These are phyloP conservation scores for Pristis pectinata DNA, from an alignment of 2,797 vertebrate genomes.

Conservation along the genomic window DNA sequence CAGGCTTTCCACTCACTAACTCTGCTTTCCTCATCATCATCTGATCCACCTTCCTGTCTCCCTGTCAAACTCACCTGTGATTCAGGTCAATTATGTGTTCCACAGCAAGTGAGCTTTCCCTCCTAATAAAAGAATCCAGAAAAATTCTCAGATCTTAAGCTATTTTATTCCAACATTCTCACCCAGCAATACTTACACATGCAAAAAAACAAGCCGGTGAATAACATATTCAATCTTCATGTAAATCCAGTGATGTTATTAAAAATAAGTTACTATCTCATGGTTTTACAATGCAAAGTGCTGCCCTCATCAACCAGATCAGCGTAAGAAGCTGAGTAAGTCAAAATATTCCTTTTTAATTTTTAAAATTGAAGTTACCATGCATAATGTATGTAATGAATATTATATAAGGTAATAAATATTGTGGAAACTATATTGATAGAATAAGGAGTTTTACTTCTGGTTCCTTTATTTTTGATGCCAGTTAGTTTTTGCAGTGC, in stretches of 20 bases:
- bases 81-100: neutral
- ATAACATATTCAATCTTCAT: neutral
- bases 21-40: neutral
- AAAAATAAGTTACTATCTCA: neutral
- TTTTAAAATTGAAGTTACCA: slow-evolving; percentile 35
- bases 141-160: neutral
- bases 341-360: slow-evolving; percentile 26
- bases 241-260: slow-evolving; percentile 24
- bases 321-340: slow-evolving; percentile 15
- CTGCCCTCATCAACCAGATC: slow-evolving; percentile 8
- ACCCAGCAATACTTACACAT: neutral
- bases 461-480: neutral
- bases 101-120: neutral
- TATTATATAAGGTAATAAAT: slow-evolving; percentile 36
- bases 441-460: neutral
- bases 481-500: neutral
- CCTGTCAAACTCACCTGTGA: neutral
- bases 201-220: neutral
- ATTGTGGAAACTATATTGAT: neutral
- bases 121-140: neutral
- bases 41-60: neutral
- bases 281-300: neutral
- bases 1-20: neutral
- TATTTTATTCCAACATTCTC: neutral
- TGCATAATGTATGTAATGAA: slow-evolving; percentile 37